phyloP scores from a whole-genome alignment of 1,140 invertebrate genomes.

The Caligus rogercresseyi region DNA sequence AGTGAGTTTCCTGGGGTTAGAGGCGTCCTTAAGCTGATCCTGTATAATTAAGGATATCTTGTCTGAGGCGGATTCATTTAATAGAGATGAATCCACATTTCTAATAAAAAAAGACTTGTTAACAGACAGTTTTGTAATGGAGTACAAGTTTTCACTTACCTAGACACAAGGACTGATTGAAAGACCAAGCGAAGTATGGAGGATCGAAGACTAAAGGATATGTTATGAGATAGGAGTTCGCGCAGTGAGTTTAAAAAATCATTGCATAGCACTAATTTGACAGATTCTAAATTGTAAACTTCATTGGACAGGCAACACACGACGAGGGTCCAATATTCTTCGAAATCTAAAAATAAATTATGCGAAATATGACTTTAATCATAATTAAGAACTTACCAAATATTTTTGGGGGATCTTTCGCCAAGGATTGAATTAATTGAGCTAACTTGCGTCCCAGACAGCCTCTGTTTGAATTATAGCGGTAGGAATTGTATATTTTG shows the following conservation, averaged over 20 bases:
- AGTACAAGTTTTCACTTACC: not conserved
- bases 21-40: not conserved
- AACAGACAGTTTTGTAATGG: no score
- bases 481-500: not conserved
- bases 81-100: not conserved
- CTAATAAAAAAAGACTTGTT: not conserved
- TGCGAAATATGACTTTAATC: not conserved
- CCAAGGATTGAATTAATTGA: not conserved
- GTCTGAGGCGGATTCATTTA: not conserved
- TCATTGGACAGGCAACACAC: not conserved
- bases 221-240: not conserved
- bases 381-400: not conserved
- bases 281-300: not conserved
- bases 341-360: not conserved
- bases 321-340: not conserved
- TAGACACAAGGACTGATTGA: not conserved
- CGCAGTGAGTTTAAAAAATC: not conserved
- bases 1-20: not conserved
- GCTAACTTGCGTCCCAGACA: not conserved
- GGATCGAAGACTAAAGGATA: not conserved
- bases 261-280: not conserved
- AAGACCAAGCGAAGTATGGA: not conserved
- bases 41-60: not conserved
- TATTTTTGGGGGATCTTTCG: not conserved
- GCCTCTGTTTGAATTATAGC: not conserved